A percentile compares a stretch with the other conserved stretches of the same genome.
phyloP scores from a whole-genome alignment of 2,888 invertebrate genomes.

The Heteromurus nitidus region DNA sequence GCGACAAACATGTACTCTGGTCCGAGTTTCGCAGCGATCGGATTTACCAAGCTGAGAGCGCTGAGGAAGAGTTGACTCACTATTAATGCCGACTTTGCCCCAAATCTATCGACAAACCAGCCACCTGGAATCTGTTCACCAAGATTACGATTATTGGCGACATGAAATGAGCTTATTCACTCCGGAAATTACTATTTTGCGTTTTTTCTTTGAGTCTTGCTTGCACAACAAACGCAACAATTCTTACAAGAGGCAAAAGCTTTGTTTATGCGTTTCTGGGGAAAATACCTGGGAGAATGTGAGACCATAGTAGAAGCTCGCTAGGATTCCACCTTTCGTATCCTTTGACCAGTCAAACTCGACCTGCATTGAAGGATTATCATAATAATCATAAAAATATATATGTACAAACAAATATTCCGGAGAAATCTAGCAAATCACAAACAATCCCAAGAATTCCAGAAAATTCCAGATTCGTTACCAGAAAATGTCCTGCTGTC shows the following conservation, averaged over 20 bases:
- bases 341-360: conserved; percentile 79
- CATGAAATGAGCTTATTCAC: too few relatives aligned
- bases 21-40: conserved; percentile 76
- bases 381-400: too few relatives aligned
- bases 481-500: not conserved
- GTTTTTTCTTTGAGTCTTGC: too few relatives aligned
- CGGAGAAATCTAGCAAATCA: too few relatives aligned
- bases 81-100: conserved; percentile 76
- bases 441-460: not conserved
- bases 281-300: conserved; percentile 74
- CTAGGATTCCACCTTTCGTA: conserved; percentile 78
- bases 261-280: too few relatives aligned
- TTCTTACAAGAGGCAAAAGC: too few relatives aligned
- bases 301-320: conserved; percentile 79
- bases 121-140: conserved; percentile 75
- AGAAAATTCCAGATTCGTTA: not conserved
- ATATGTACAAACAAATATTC: too few relatives aligned
- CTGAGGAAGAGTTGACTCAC: conserved; percentile 75
- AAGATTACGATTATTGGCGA: conserved; percentile 1
- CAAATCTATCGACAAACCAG: conserved; percentile 76
- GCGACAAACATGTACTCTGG: conserved; percentile 75
- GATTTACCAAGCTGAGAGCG: conserved; percentile 77
- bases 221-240: too few relatives aligned
- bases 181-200: too few relatives aligned
- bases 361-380: too few relatives aligned